These are phyloP conservation scores for Hesperia comma DNA, from an alignment of 2,888 invertebrate species.

Conservation along the genomic window DNA sequence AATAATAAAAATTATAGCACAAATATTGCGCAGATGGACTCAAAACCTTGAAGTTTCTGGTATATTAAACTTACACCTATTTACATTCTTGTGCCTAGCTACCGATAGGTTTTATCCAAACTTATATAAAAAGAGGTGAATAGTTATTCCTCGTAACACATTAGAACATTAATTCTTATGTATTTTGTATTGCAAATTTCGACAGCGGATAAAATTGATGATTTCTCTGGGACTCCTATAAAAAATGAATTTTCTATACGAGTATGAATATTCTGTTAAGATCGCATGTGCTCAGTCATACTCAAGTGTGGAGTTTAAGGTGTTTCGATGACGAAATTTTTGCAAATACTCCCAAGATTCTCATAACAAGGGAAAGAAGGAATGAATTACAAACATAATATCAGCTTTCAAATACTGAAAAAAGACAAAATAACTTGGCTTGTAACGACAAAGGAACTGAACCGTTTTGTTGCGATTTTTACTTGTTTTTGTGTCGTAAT, in stretches of 20 bases:
- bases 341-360: neutral
- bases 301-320: neutral
- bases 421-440: no score
- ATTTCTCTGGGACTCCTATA: neutral
- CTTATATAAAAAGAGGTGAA: conserved; percentile 11
- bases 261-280: conserved; percentile 5
- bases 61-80: conserved; percentile 21
- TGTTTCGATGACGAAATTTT: neutral
- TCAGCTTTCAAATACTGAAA: no score
- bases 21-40: neutral
- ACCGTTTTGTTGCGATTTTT: no score
- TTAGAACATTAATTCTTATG: conserved; percentile 14
- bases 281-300: neutral
- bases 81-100: conserved; percentile 25
- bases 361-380: no score
- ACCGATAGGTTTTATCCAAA: neutral
- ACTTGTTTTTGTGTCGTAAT: no score
- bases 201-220: conserved; percentile 16
- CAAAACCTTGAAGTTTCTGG: neutral
- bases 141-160: conserved; percentile 21
- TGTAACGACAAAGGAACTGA: no score
- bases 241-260: neutral
- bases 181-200: conserved; percentile 28
- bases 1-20: neutral
- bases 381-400: no score